Base-by-base conservation (phyloP, 2,797 vertebrate genomes). In the Anniella stebbinsi region DNA sequence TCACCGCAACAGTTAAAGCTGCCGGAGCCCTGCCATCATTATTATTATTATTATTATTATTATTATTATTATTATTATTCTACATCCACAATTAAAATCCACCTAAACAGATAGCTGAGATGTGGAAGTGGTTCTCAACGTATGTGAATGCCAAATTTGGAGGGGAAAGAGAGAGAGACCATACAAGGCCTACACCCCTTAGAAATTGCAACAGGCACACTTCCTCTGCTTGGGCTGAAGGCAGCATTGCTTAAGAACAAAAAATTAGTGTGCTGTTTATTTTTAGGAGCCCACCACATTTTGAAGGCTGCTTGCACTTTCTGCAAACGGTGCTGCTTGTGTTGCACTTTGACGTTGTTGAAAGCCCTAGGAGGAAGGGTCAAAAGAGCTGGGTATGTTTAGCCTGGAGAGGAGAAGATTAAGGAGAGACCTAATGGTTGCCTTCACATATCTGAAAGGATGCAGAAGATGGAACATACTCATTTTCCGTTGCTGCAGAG, bases 71-170 rank as follows among this genome's bases (percentile, higher is more conserved):
- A 45, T 45, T 45, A 45, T 45, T 45, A n/a, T n/a, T 45, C 45
- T 45, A 45, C 45, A 45, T 45, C 45, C 45, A 45, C 45, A 45
- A 45, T 45, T 45, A 45, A 45, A 45, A 54, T 18, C 38, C 25
- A 7, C 87, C 0, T 0, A 78, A 77, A 82, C 45, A 4, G 54
- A 41, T 45, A 51, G 80, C 33, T 8, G 57, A 75, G 84, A 54
- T 30, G 82, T 63, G 25, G 76, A 0, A 0, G 69, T 54, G 1
- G n/a, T 67, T 77, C 1, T 0, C 33, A 5, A 88, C 2, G 0
- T 73, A 4, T 18, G 13, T 9, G 57, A 11, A 33, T 36, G 38
- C n/a, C 4, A 69, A 51, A 25, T 51, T 33, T 81, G 69, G 78
- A 38, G 15, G 23, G 30, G 72, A 13, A 30, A 18, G 60, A 77